phyloP scores from a whole-genome alignment of 2,797 vertebrate species.

The Zenarchopterus dispar region DNA sequence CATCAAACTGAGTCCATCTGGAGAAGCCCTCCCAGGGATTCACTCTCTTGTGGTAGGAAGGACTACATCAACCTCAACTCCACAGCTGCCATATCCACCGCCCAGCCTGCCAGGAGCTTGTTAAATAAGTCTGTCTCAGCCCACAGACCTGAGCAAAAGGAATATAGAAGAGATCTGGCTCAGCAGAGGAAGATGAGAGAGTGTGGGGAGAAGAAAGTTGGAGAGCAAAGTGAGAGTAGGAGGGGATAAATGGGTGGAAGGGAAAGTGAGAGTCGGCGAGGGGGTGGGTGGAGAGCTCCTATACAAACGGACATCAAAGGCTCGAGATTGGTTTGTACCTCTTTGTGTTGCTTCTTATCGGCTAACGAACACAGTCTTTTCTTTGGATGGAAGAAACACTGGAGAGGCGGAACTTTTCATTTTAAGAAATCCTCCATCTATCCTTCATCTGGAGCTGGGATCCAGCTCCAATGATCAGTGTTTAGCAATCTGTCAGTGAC shows the following conservation, averaged over 20 bases:
- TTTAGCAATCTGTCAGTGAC: conserved; percentile 40
- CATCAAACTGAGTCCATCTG: conserved; percentile 81
- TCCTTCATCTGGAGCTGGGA: conserved; percentile 33
- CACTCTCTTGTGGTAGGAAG: conserved; percentile 68
- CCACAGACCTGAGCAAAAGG: conserved; percentile 57
- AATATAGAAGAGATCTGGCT: conserved; percentile 65
- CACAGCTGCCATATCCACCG: conserved; percentile 72
- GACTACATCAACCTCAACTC: conserved; percentile 63
- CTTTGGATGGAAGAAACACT: conserved; percentile 21
- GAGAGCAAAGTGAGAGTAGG: conserved; percentile 58
- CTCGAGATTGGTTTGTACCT: conserved; percentile 47
- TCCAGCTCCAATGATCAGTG: conserved; percentile 27
- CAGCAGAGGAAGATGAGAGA: conserved; percentile 60
- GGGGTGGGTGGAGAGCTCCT: conserved; percentile 46
- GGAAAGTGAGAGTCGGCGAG: conserved; percentile 43
- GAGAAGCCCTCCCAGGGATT: conserved; percentile 74
- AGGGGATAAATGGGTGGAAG: conserved; percentile 49
- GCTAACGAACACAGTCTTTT: conserved; percentile 28
- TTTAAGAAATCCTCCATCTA: conserved; percentile 30
- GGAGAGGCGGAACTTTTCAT: conserved; percentile 33
- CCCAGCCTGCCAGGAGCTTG: conserved; percentile 67
- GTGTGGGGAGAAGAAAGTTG: conserved; percentile 59
- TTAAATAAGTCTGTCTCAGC: conserved; percentile 75
- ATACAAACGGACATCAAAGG: conserved; percentile 69
- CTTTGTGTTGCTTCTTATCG: conserved; percentile 58